Conservation (phyloP, 2,797 vertebrate genomes). For the Anguilla marmorata region DNA sequence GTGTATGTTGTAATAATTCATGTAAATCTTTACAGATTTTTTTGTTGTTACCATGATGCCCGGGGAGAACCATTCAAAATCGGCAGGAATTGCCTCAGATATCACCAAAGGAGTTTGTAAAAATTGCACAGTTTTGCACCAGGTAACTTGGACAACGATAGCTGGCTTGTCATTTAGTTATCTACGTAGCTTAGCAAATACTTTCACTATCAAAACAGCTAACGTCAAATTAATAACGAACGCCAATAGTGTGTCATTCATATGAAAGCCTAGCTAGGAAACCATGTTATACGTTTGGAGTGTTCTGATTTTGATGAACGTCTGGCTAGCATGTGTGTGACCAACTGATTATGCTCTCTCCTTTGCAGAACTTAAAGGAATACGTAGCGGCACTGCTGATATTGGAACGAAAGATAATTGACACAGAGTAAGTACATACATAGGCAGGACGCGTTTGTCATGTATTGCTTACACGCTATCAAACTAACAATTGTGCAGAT, state of each 20-base stretch:
- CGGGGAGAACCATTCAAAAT: constrained; percentile 80
- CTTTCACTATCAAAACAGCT: neutral
- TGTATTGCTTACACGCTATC: neutral
- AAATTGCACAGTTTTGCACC: constrained; percentile 80
- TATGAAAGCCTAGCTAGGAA: neutral
- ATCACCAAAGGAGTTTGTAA: constrained; percentile 74
- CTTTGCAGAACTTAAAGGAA: constrained; percentile 85
- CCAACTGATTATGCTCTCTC: neutral
- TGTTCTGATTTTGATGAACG: neutral
- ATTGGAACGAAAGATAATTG: constrained; percentile 90
- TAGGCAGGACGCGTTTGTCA: neutral
- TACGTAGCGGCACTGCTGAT: constrained; percentile 88
- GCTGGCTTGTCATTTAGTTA: neutral
- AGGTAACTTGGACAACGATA: constrained; percentile 56
- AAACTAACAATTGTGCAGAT: neutral
- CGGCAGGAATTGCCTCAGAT: constrained; percentile 73
- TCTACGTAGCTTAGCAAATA: neutral
- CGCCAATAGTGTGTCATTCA: neutral
- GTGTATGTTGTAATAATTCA: neutral
- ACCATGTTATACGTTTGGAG: neutral
- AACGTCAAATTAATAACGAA: neutral
- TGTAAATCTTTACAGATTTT: neutral
- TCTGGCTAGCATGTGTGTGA: neutral
- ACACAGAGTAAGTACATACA: constrained; percentile 84
- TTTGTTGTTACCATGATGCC: constrained; percentile 85